phyloP scores from a whole-genome alignment of 2,113 vertebrate genomes.

The Pyxicephalus adspersus region DNA sequence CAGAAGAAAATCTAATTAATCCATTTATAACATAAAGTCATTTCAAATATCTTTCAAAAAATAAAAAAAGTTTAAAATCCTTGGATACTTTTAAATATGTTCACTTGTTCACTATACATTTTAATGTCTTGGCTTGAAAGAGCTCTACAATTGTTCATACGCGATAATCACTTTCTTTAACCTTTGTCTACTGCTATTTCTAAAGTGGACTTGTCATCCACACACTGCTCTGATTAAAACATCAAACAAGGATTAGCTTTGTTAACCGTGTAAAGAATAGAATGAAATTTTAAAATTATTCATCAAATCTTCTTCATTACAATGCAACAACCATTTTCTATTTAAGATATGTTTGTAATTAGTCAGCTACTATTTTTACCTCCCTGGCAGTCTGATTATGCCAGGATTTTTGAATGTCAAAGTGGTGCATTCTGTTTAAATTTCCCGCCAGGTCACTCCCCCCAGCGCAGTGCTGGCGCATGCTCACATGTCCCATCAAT shows the following conservation, averaged over 20 bases:
- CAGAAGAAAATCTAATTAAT: conserved; percentile 41
- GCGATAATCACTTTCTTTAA: neutral
- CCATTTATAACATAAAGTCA: conserved; percentile 30
- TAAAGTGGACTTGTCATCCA: conserved; percentile 6
- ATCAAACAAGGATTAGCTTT: neutral
- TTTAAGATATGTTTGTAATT: too few species aligned
- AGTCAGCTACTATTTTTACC: too few species aligned
- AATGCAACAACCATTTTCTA: neutral
- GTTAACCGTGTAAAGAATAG: neutral
- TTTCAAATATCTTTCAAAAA: conserved; percentile 25
- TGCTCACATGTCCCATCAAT: too few species aligned
- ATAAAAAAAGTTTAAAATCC: conserved; percentile 26
- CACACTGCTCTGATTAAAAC: conserved; percentile 4
- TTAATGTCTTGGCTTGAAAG: conserved; percentile 35
- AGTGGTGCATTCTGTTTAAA: too few species aligned
- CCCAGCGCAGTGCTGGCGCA: too few species aligned
- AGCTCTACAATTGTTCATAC: neutral
- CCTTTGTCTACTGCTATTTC: neutral
- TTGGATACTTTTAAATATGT: conserved; percentile 35
- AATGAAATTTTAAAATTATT: conserved; percentile 2
- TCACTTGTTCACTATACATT: conserved; percentile 26
- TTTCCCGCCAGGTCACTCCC: too few species aligned
- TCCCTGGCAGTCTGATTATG: too few species aligned
- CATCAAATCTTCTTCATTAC: neutral
- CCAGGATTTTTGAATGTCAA: too few species aligned